Conservation (phyloP, 1,140 invertebrate species). For the Reticulitermes speratus region DNA sequence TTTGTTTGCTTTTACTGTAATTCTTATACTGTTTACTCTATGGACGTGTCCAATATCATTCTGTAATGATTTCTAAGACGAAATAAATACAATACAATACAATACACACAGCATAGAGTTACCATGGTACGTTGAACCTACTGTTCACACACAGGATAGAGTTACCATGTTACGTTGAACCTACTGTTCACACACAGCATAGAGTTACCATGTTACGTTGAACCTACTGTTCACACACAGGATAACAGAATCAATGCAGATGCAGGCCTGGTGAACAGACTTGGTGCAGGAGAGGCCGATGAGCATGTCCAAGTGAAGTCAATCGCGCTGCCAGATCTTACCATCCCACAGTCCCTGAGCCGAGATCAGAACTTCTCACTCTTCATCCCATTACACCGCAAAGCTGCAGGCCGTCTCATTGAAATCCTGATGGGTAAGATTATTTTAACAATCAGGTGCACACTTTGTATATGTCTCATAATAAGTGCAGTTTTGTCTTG, state of each 20-base stretch:
- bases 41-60: too few species aligned
- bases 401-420: conserved; percentile 66
- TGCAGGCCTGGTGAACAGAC: background rate
- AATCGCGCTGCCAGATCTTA: conserved; percentile 68
- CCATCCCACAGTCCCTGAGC: conserved; percentile 61
- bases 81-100: too few species aligned
- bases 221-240: background rate
- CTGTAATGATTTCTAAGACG: too few species aligned
- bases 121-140: too few species aligned
- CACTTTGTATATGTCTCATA: background rate
- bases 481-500: background rate
- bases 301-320: conserved; percentile 56
- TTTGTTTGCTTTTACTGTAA: too few species aligned
- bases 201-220: too few species aligned
- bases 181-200: background rate
- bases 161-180: too few species aligned
- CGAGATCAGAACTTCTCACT: conserved; percentile 71
- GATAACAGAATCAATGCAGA: background rate
- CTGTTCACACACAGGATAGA: too few species aligned
- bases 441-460: background rate
- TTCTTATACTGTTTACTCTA: too few species aligned
- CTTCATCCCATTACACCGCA: conserved; percentile 70
- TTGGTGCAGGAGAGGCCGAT: background rate
- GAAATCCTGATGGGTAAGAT: conserved; percentile 66
- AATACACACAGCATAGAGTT: too few species aligned